Conservation (phyloP, 2,113 vertebrate species). For the Benitochromis conjunctus region DNA sequence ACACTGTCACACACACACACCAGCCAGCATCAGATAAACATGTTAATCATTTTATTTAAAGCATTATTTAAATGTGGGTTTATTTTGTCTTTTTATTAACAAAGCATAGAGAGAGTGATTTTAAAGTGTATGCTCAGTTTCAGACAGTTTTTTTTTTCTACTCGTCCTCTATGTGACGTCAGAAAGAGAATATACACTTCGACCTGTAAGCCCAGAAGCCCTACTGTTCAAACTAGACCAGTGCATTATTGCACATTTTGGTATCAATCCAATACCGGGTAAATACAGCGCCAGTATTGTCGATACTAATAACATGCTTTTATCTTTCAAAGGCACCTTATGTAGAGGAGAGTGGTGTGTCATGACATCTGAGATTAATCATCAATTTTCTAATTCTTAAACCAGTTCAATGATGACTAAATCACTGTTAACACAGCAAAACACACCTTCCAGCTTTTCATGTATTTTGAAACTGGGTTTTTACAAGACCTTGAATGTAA, state of each 20-base stretch:
- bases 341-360: not conserved
- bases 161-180: not conserved
- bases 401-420: not conserved
- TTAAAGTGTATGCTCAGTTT: not conserved
- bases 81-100: not conserved
- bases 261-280: accelerated
- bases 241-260: not conserved
- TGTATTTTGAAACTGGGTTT: not conserved
- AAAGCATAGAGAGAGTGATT: not conserved
- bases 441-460: not conserved
- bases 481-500: not conserved
- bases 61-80: not conserved
- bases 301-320: not conserved
- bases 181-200: not conserved
- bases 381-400: not conserved
- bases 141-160: not conserved
- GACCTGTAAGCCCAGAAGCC: not conserved
- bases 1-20: not conserved
- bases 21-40: not conserved
- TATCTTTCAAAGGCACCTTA: not conserved
- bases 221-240: not conserved
- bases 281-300: not conserved
- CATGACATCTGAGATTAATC: not conserved
- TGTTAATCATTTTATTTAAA: not conserved
- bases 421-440: not conserved